phyloP scores from a whole-genome alignment of 2,888 invertebrate species.

The Leucophora obtusa region DNA sequence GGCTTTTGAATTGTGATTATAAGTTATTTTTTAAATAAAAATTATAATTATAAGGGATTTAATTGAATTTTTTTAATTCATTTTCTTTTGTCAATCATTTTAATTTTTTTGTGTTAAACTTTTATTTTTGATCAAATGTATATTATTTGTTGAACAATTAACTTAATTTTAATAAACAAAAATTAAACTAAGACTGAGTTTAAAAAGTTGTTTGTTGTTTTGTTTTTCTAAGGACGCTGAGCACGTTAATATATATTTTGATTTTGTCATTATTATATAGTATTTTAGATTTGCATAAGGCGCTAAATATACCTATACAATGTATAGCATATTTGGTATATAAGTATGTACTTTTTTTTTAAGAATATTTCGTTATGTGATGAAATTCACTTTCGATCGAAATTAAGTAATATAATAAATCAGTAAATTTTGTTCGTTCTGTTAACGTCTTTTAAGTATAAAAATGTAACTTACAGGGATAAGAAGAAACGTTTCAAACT shows the following conservation, averaged over 20 bases:
- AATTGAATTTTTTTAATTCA: neutral
- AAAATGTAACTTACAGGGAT: too few species aligned
- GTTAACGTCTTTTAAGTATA: too few species aligned
- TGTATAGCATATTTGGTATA: constrained; percentile 59
- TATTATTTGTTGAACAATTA: neutral
- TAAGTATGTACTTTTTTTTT: constrained; percentile 15
- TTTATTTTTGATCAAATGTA: neutral
- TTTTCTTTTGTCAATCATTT: neutral
- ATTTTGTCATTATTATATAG: constrained; percentile 47
- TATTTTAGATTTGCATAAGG: constrained; percentile 62
- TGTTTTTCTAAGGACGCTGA: constrained; percentile 52
- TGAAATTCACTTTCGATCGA: neutral
- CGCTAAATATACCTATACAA: constrained; percentile 54
- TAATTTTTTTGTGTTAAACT: constrained; percentile 10
- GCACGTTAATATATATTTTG: constrained; percentile 40
- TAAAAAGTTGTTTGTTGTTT: constrained; percentile 13
- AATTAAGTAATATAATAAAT: too few species aligned
- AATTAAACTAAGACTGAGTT: constrained; percentile 42
- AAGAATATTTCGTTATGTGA: neutral
- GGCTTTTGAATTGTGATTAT: constrained; percentile 28
- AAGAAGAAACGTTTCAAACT: too few species aligned
- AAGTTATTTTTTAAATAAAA: neutral
- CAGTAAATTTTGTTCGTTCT: too few species aligned
- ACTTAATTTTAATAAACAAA: neutral
- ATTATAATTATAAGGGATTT: neutral